phyloP scores from a whole-genome alignment of 2,113 vertebrate species.

The Vanacampus margaritifer region DNA sequence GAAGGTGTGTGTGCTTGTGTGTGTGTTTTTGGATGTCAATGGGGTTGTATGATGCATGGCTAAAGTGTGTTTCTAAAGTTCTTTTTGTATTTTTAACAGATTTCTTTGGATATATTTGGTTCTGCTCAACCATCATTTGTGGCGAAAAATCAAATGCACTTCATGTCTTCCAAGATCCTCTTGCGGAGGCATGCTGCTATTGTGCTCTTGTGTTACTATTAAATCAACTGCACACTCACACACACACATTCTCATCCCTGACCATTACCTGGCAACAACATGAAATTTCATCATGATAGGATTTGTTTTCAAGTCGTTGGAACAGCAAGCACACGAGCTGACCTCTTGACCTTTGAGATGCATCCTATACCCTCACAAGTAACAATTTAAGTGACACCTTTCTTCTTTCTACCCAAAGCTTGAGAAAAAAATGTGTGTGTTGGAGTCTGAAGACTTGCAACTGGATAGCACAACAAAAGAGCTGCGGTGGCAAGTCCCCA shows the following conservation, averaged over 20 bases:
- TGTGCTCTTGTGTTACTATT: slow-evolving; percentile 31
- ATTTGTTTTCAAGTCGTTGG: slow-evolving; percentile 69
- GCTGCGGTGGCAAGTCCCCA: slow-evolving; percentile 69
- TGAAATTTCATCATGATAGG: slow-evolving; percentile 63
- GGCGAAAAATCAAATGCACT: neutral
- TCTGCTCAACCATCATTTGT: neutral
- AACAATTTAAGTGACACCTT: slow-evolving; percentile 76
- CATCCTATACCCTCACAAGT: slow-evolving; percentile 60
- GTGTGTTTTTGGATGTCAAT: slow-evolving; percentile 23
- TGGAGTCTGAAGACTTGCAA: slow-evolving; percentile 66
- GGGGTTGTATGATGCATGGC: slow-evolving; percentile 6
- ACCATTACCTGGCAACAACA: slow-evolving; percentile 44
- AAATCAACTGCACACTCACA: slow-evolving; percentile 14
- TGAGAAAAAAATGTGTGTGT: slow-evolving; percentile 37
- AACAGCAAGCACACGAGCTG: slow-evolving; percentile 57
- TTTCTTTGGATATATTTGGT: neutral
- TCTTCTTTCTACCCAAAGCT: slow-evolving; percentile 51
- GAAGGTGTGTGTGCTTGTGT: slow-evolving; percentile 51
- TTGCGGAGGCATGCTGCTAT: slow-evolving; percentile 33
- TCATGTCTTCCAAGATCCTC: slow-evolving; percentile 23
- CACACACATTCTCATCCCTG: neutral
- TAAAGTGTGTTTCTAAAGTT: slow-evolving; percentile 7
- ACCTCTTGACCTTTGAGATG: slow-evolving; percentile 72
- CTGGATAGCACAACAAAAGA: slow-evolving; percentile 78
- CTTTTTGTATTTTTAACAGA: neutral